A percentile compares a stretch with the other conserved stretches of the same genome.
phyloP scores from a whole-genome alignment of 1,140 invertebrate genomes.

The Drosophila sucinea region DNA sequence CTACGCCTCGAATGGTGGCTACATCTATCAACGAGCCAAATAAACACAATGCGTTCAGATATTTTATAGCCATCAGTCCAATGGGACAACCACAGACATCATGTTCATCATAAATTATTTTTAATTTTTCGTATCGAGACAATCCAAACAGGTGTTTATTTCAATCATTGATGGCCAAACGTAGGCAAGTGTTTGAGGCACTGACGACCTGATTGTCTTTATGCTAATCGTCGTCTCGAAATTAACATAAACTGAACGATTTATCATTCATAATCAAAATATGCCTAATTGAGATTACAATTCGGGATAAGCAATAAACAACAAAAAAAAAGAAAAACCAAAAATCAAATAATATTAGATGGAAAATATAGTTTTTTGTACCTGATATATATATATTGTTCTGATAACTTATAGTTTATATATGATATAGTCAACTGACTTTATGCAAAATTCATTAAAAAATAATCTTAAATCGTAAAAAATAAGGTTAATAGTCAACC shows the following conservation, averaged over 20 bases:
- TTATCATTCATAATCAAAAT: slow-evolving; percentile 36
- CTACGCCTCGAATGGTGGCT: slow-evolving; percentile 76
- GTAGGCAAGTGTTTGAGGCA: slow-evolving; percentile 11
- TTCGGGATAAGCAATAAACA: not conserved
- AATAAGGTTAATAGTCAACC: no score
- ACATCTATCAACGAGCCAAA: slow-evolving; percentile 64
- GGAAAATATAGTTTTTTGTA: no score
- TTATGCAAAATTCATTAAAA: no score
- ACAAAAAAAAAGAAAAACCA: not conserved
- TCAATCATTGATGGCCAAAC: slow-evolving; percentile 34
- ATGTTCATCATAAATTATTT: slow-evolving; percentile 70
- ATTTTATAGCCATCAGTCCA: slow-evolving; percentile 38
- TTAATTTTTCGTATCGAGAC: slow-evolving; percentile 24
- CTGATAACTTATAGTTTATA: no score
- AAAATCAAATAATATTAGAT: not conserved
- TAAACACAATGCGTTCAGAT: slow-evolving; percentile 28
- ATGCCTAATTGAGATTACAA: not conserved
- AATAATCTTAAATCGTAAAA: no score
- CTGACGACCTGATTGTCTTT: slow-evolving; percentile 45
- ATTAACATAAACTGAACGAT: slow-evolving; percentile 41
- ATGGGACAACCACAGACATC: not conserved
- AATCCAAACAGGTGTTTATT: slow-evolving; percentile 14
- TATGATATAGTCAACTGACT: no score
- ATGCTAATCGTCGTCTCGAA: slow-evolving; percentile 34
- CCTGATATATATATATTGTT: no score